Evolutionary conservation across 2,797 vertebrate genomes (phyloP), one percentile per base, ranked within the genome.

Genomic region (Fistularia commersonii): DNA sequence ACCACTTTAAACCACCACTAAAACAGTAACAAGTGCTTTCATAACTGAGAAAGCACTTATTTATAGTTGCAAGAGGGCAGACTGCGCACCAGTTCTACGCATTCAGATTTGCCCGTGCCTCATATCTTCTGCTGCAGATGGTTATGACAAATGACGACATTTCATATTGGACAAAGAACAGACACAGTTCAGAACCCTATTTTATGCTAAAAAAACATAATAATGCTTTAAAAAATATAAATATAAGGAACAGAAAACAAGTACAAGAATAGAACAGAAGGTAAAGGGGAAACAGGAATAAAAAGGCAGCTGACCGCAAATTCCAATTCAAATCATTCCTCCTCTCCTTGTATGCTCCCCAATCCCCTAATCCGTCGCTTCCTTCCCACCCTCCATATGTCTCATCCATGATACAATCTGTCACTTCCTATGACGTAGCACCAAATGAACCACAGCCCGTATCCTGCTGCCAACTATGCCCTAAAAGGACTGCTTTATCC

Each of bases 351-450:
- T 71, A 72, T 67, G 23, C 43, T 59, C 57, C 53, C 51, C 47
- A 37, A 38, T 74, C 53, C 62, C 54, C 47, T 85, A 80, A 81
- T 86, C 72, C 78, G 81, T 72, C 57, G 69, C 67, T 63, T 74
- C 73, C 67, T 66, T 65, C 66, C 64, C 77, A 72, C 71, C 64
- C 69, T 69, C 77, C 81, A 83, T 84, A 84, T 85, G 80, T 83
- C 76, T 48, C 39, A 41, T 71, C 74, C 42, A 34, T 69, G 86
- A 90, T 87, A 89, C 78, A 87, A 90, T 90, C 89, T 85, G 82
- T 62, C 75, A 50, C 82, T 90, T 91, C 89, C 89, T 79, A 79
- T 90, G 87, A 90, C 86, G 86, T 66, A 76, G 77, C 74, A 72
- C 41, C 64, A 62, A 72, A 23, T 2, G 4, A 66, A 69, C 69